phyloP scores from a whole-genome alignment of 2,888 invertebrate genomes.

The Amphipoea lucens region DNA sequence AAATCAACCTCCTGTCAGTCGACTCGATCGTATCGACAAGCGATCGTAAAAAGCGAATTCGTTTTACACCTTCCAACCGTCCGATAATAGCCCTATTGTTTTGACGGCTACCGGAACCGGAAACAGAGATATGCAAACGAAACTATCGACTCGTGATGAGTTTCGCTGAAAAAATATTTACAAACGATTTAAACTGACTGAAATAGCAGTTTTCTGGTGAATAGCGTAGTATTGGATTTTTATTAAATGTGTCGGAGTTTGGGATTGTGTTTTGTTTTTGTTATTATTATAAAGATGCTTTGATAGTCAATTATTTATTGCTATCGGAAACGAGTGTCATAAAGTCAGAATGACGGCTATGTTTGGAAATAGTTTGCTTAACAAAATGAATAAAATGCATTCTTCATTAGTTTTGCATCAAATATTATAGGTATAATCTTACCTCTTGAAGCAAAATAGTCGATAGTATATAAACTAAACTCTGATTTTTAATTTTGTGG shows the following conservation, averaged over 20 bases:
- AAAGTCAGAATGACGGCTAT: background rate
- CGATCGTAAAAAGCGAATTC: constrained; percentile 63
- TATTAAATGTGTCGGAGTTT: constrained; percentile 20
- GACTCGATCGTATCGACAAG: constrained; percentile 12
- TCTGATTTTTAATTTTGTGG: too few species aligned
- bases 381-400: background rate
- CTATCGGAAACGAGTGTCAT: background rate
- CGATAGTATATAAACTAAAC: background rate
- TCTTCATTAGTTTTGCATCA: background rate
- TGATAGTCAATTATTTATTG: background rate
- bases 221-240: constrained; percentile 24
- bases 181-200: constrained; percentile 62
- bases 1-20: constrained; percentile 5
- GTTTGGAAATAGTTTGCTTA: background rate
- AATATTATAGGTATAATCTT: too few species aligned
- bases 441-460: background rate
- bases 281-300: constrained; percentile 2
- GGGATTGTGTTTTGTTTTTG: constrained; percentile 5
- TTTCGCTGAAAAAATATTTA: constrained; percentile 67
- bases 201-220: constrained; percentile 49
- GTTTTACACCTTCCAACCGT: constrained; percentile 73
- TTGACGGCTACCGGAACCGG: constrained; percentile 66
- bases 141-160: constrained; percentile 62
- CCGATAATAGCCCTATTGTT: constrained; percentile 74
- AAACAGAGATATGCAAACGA: constrained; percentile 65